Evolutionary conservation across 1,140 invertebrate genomes (phyloP).

Genomic region (Bombus sylvicola): DNA sequence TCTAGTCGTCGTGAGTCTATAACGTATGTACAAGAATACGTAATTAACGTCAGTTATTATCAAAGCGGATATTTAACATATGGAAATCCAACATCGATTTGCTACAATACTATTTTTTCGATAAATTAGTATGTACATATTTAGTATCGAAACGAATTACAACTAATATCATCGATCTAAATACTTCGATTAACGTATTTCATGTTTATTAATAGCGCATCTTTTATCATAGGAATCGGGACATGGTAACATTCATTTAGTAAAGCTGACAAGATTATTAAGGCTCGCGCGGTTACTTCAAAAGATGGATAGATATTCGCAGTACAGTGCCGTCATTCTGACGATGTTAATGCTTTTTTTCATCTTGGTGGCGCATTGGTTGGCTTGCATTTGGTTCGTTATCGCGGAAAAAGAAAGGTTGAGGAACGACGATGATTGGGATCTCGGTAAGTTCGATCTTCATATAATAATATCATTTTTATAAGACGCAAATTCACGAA

Average conservation of each 20-base stretch:
- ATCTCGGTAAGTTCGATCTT: conserved; percentile 86
- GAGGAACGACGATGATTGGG: conserved; percentile 87
- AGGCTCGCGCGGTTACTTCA: conserved; percentile 96
- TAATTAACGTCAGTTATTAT: conserved; percentile 56
- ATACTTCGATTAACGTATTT: neutral
- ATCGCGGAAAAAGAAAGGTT: conserved; percentile 95
- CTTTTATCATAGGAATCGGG: conserved; percentile 85
- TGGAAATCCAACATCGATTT: neutral
- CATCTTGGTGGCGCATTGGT: conserved; percentile 98
- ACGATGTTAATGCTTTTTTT: conserved; percentile 98
- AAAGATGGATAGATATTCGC: conserved; percentile 98
- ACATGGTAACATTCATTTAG: conserved; percentile 93
- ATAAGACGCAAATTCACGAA: neutral
- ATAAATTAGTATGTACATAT: too few relatives aligned
- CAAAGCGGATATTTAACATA: neutral
- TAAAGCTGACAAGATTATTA: conserved; percentile 96
- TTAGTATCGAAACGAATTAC: too few relatives aligned
- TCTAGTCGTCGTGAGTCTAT: conserved; percentile 25
- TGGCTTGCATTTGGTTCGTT: conserved; percentile 99
- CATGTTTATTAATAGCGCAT: neutral
- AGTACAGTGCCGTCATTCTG: conserved; percentile 98
- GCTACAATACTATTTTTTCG: neutral
- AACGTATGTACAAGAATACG: neutral
- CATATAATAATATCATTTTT: neutral
- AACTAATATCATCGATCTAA: too few relatives aligned